These are phyloP conservation scores for Merluccius polli DNA, from an alignment of 2,797 vertebrate genomes.

Conservation along the genomic window DNA sequence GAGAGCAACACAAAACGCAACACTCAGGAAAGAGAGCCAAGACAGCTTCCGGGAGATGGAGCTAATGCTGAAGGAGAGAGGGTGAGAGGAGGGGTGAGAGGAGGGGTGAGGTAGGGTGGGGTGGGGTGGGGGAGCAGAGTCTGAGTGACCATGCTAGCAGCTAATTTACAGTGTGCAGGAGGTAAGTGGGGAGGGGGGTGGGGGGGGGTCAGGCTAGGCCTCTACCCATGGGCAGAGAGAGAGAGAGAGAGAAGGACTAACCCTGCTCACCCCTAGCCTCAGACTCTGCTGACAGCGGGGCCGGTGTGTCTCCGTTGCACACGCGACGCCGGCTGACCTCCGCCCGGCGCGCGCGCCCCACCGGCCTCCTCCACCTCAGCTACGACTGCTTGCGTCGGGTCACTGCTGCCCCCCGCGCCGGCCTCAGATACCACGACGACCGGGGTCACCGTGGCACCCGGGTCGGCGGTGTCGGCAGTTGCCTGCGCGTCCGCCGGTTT, in stretches of 20 bases:
- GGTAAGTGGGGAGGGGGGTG: not conserved
- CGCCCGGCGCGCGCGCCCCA: slow-evolving; percentile 37
- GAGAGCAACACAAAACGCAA: slow-evolving; percentile 39
- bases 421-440: slow-evolving; percentile 39
- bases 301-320: slow-evolving; percentile 77
- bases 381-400: slow-evolving; percentile 13
- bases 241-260: slow-evolving; percentile 47
- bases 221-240: not conserved
- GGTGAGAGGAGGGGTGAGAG: not conserved
- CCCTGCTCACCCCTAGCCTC: slow-evolving; percentile 75
- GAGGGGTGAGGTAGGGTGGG: too few species aligned
- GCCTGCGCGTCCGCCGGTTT: not conserved
- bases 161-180: slow-evolving; percentile 74
- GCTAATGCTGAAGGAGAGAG: slow-evolving; percentile 63
- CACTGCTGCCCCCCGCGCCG: slow-evolving; percentile 37
- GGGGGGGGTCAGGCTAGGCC: not conserved
- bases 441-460: slow-evolving; percentile 40
- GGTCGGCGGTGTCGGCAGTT: not conserved
- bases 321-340: slow-evolving; percentile 58
- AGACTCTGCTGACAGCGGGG: slow-evolving; percentile 50
- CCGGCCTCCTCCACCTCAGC: slow-evolving; percentile 31
- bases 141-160: slow-evolving; percentile 77
- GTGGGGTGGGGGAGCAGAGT: slow-evolving; percentile 56
- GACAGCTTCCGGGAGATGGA: slow-evolving; percentile 61
- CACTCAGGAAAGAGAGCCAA: slow-evolving; percentile 55